Conservation (phyloP, 2,113 vertebrate genomes). For the Sebastes fasciatus region DNA sequence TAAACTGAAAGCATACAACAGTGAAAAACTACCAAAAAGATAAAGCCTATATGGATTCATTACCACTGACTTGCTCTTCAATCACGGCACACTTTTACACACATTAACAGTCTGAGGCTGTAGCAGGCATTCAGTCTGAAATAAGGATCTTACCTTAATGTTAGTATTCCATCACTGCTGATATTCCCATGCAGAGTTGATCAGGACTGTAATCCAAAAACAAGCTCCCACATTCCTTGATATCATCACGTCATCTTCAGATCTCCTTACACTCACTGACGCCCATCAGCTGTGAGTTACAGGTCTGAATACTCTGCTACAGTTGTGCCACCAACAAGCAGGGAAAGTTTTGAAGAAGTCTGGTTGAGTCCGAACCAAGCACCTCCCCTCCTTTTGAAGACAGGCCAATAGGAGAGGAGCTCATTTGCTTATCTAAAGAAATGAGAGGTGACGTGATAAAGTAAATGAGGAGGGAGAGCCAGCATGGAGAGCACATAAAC, state of each 20-base stretch:
- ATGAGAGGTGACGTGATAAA: constrained; percentile 69
- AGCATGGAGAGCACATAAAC: constrained; percentile 38
- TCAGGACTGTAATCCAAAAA: constrained; percentile 42
- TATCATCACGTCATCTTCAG: not conserved
- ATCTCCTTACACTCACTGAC: not conserved
- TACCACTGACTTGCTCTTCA: not conserved
- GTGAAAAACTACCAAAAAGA: not conserved
- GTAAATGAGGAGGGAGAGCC: constrained; percentile 59
- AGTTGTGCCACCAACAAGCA: constrained; percentile 34
- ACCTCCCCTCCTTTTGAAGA: constrained; percentile 82
- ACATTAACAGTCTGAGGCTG: not conserved
- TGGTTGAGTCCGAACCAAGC: constrained; percentile 83
- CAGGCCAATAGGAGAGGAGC: constrained; percentile 69
- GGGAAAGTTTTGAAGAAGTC: constrained; percentile 82
- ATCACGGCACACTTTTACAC: not conserved
- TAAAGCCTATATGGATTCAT: not conserved
- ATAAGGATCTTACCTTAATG: constrained; percentile 70
- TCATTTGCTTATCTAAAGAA: constrained; percentile 78
- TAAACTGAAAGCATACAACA: not conserved
- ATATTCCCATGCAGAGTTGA: constrained; percentile 33
- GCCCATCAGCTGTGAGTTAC: not conserved
- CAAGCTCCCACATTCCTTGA: constrained; percentile 1
- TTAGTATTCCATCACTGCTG: constrained; percentile 43
- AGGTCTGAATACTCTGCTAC: not conserved
- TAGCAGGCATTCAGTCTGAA: constrained; percentile 14